Evolutionary conservation across 2,113 vertebrate species (phyloP).

Genomic region (Meles meles): DNA sequence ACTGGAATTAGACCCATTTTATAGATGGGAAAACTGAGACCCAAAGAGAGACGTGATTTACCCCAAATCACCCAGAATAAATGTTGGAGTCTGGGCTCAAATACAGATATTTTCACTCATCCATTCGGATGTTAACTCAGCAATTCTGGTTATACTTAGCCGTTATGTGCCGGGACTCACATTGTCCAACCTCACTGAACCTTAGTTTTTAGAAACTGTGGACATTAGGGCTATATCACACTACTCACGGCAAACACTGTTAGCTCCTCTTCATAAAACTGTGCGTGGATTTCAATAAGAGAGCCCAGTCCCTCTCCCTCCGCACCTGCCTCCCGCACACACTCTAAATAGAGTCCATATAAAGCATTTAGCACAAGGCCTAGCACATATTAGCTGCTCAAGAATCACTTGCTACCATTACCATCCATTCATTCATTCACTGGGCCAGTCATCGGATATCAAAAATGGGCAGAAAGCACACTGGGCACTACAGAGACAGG

Average conservation of each 20-base stretch:
- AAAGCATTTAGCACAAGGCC: not conserved
- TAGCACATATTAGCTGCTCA: not conserved
- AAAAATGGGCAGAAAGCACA: not conserved
- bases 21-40: not conserved
- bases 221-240: not conserved
- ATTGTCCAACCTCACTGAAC: not conserved
- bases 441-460: not conserved
- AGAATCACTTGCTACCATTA: not conserved
- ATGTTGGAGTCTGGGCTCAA: not conserved
- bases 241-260: not conserved
- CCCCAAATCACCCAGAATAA: not conserved
- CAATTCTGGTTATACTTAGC: not conserved
- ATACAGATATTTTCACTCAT: not conserved
- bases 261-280: not conserved
- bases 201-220: not conserved
- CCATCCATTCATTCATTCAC: not conserved
- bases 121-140: not conserved
- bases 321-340: fast-evolving
- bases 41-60: not conserved
- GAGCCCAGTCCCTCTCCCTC: not conserved
- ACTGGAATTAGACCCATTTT: not conserved
- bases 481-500: not conserved
- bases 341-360: not conserved
- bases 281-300: not conserved
- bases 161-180: not conserved